Conservation (phyloP, 2,888 invertebrate genomes). For the Oithona nana region DNA sequence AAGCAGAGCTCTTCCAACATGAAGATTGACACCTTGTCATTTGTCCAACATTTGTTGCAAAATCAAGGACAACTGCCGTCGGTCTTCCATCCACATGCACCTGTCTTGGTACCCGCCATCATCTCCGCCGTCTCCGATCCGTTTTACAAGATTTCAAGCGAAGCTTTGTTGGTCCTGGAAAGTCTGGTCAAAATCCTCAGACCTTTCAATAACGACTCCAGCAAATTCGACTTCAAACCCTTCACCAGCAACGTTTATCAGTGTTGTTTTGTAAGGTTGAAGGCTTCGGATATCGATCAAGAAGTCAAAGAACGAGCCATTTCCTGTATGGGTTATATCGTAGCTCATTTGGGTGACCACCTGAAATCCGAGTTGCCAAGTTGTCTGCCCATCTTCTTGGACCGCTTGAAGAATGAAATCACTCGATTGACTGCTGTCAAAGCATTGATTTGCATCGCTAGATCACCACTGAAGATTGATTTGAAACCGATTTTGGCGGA, state of each 20-base stretch:
- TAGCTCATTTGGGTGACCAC: slow-evolving; percentile 51
- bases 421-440: slow-evolving; percentile 90
- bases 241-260: slow-evolving; percentile 53
- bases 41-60: slow-evolving; percentile 58
- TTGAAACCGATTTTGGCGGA: slow-evolving; percentile 61
- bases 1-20: slow-evolving; percentile 89
- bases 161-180: slow-evolving; percentile 78
- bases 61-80: slow-evolving; percentile 46
- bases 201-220: slow-evolving; percentile 20
- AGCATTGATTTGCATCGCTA: slow-evolving; percentile 80
- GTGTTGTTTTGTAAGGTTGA: slow-evolving; percentile 63
- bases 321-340: slow-evolving; percentile 83
- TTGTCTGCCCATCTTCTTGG: slow-evolving; percentile 84
- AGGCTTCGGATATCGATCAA: slow-evolving; percentile 92
- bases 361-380: slow-evolving; percentile 46
- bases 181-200: slow-evolving; percentile 53
- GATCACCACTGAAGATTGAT: slow-evolving; percentile 67
- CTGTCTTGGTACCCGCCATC: slow-evolving; percentile 58
- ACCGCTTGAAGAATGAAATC: slow-evolving; percentile 86
- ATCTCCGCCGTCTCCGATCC: slow-evolving; percentile 76
- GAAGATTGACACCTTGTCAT: slow-evolving; percentile 89
- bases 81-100: slow-evolving; percentile 61
- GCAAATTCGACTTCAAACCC: slow-evolving; percentile 48
- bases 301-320: slow-evolving; percentile 98
- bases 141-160: slow-evolving; percentile 96